Evolutionary conservation across 2,888 invertebrate species (phyloP).

Genomic region (Cheilosia pagana): DNA sequence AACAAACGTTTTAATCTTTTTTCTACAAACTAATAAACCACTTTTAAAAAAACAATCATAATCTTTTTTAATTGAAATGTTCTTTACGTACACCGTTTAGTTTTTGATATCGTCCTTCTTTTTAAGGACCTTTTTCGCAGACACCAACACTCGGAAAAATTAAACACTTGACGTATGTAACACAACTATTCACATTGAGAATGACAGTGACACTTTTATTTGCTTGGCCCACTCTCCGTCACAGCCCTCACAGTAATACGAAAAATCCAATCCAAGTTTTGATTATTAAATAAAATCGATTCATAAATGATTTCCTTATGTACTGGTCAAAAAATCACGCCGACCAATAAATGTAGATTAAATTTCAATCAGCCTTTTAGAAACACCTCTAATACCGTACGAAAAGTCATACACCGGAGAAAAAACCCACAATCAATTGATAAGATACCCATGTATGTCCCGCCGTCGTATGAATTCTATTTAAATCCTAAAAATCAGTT

Average conservation of each 20-base stretch:
- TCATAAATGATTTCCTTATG: constrained; percentile 61
- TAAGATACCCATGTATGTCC: constrained; percentile 47
- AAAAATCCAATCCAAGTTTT: constrained; percentile 13
- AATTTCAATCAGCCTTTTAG: constrained; percentile 30
- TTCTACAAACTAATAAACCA: no score
- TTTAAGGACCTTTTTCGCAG: neutral
- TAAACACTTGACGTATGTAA: neutral
- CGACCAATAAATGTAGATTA: constrained; percentile 55
- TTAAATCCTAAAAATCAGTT: constrained; percentile 14
- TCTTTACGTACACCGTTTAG: neutral
- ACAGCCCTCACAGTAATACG: constrained; percentile 44
- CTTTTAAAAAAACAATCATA: neutral
- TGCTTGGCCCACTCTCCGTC: constrained; percentile 18
- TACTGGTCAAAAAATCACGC: constrained; percentile 48
- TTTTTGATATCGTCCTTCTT: constrained; percentile 9
- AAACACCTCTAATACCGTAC: constrained; percentile 10
- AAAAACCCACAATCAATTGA: constrained; percentile 69
- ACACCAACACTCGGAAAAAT: neutral
- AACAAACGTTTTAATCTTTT: no score
- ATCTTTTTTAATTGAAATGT: neutral
- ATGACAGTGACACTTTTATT: neutral
- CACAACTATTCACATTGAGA: constrained; percentile 1
- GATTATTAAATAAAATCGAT: constrained; percentile 62
- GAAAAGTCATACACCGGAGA: constrained; percentile 16
- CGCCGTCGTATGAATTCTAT: constrained; percentile 44